Base-by-base conservation (phyloP, 2,113 vertebrate genomes). In the Tachuris rubrigastra region DNA sequence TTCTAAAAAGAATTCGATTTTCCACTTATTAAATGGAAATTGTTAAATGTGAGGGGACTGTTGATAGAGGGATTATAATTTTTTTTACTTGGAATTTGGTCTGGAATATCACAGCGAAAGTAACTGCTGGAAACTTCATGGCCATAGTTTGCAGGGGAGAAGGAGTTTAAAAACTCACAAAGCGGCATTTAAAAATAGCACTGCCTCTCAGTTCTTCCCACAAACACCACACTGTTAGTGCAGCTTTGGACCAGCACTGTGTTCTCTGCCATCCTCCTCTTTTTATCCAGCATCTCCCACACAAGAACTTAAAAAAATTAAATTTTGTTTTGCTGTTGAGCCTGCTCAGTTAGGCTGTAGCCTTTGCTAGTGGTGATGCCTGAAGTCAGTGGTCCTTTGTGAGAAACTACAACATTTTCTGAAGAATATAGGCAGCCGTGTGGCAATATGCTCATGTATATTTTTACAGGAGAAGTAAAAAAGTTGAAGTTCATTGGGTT, bases 401-500 rank as follows among this genome's bases (percentile, higher is more conserved):
- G 75, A 73, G 39, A 79, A 91, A 41, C 23, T 33, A n/a, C 62
- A 92, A 8, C 14, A 0, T 68, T 91, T 95, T 79, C 62, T 73
- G 59, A 85, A 79, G 73, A 28, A 31, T 72, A 39, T 14, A 50
- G 66, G 62, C 91, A 87, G 69, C 81, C 35, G 1, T 76, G 82
- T 75, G 84, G 89, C 89, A 95, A 90, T 86, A 83, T 84, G 91
- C 33, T 93, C 35, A 3, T 77, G 42, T 90, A 10, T 93, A 86
- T 92, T 96, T 96, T 91, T 94, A 85, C 67, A 55, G 66, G 39
- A 87, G 71, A 91, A 79, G 55, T 83, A 79, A 53, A 85, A 94
- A 94, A 93, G 71, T 85, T 88, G 85, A 90, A 88, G 91, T 95
- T 90, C 87, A 56, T 50, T 91, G 31, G 67, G 67, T 87, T 91